Percentiles rank a stretch among this genome's conserved stretches.
phyloP scores from a whole-genome alignment of 2,797 vertebrate genomes.

The Sebastes reedi region DNA sequence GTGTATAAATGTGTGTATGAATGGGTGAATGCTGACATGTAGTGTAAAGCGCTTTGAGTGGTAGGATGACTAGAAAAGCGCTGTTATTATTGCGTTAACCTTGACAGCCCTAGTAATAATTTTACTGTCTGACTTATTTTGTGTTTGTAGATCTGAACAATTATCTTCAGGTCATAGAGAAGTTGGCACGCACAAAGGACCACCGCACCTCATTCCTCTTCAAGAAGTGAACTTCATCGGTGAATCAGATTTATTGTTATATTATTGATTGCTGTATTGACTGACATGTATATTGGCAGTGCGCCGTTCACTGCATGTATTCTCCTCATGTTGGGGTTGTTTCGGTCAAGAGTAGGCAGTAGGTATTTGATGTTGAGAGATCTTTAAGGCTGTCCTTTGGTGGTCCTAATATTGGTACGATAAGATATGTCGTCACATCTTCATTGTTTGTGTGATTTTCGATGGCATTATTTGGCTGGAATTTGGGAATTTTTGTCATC shows the following conservation, averaged over 20 bases:
- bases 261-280: too few species aligned
- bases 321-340: neutral
- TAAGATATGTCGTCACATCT: neutral
- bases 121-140: fast-evolving
- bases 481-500: too few species aligned
- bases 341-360: fast-evolving
- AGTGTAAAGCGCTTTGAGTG: too few species aligned
- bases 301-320: neutral
- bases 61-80: too few species aligned
- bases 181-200: fast-evolving
- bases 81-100: too few species aligned
- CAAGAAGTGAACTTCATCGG: neutral
- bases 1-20: too few species aligned
- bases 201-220: neutral
- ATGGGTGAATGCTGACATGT: too few species aligned
- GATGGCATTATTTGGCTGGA: too few species aligned
- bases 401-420: fast-evolving
- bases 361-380: neutral
- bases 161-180: neutral
- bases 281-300: neutral
- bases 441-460: neutral
- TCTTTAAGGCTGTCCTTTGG: neutral
- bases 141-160: neutral
- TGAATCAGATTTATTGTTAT: too few species aligned
- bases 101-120: neutral